Evolutionary conservation across 2,888 invertebrate species (phyloP), one percentile per base, ranked within the genome.

Genomic region (Melieria crassipennis): DNA sequence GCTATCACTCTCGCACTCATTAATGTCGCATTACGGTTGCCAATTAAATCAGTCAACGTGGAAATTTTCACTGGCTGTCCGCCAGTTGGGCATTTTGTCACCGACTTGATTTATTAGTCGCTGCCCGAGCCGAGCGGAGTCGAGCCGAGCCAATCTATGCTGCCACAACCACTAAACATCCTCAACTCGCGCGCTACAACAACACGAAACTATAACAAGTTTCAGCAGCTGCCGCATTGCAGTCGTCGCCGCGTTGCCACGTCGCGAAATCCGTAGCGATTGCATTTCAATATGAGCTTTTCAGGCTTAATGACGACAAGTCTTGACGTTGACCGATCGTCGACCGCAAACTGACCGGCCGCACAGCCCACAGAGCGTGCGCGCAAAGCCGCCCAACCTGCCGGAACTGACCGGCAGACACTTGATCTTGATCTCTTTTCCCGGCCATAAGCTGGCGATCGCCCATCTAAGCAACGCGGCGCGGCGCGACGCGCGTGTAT

Each of bases 341-440:
- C 81, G 69, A 63, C 72, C 65, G 69, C 65, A 57, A 66, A 42
- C 63, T 63, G 69, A 71, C 69, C 66, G 65, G 63, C 56, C 56
- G 77, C 76, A 75, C 79, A 81, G 80, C 76, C 82, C 81, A 82
- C 82, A 79, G 30, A 30, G 30, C 30, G 30, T 30, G 30, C 30
- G 30, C 30, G 30, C 82, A 81, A 61, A 82, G 80, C 81, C 82
- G 79, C 79, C 80, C 82, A 81, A 82, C 79, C 79, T 81, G 82
- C 82, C 82, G 82, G 82, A 81, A 81, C 81, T 82, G 78, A 81
- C 79, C 78, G 78, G 79, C 78, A 78, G 30, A 30, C 30, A 30
- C 30, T 30, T 30, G 30, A 30, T 30, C 30, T 30, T 82, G 81
- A 80, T 82, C 80, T 73, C 63, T 52, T n/a, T 13, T 5, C 13